Evolutionary conservation across 2,888 invertebrate genomes (phyloP), one percentile per base, ranked within the genome.

Genomic region (Augiades crinisus): DNA sequence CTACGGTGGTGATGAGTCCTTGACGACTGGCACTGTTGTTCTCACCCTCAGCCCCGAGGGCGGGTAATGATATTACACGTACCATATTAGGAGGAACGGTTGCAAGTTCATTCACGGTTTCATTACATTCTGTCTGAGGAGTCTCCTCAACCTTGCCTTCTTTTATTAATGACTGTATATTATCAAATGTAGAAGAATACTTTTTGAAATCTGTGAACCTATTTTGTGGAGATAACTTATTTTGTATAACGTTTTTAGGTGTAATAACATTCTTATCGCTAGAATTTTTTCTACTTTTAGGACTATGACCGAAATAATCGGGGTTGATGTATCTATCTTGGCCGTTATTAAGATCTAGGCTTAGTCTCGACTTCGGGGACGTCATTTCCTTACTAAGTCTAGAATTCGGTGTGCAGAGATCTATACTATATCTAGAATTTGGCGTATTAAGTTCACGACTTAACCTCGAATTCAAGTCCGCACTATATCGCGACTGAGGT

Each of bases 151-250:
- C 90, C 59, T 93, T 91, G 14, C 93, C 94, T 72, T 95, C 94
- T 65, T 92, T 92, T 57, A 95, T 91, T 60, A 95, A 79, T 31
- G 94, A 94, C 70, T 93, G 93, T 64, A 95, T 93, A 70, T 94
- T 94, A 85, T 95, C 94, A 74, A 95, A 95, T 5, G 94, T 94
- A 34, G 93, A 93, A 60, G 94, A 94, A 78, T 93, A 94, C 67
- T 94, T 92, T 68, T 93, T 94, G 63, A 92, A 91, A 68, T 94
- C 94, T 6, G 91, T 78, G 67, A 90, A 90, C 59, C 90, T 85
- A 67, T 86, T 91, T 63, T 91, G 91, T 5, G 92, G 92, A 0
- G 90, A 90, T 19, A 90, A 64, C 65, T 90, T 90, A 59, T 70
- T 89, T 57, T 81, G 89, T 49, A 81, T 70, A 56, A 81, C 67